Evolutionary conservation across 2,113 vertebrate genomes (phyloP).

Genomic region (Crotalus horridus): DNA sequence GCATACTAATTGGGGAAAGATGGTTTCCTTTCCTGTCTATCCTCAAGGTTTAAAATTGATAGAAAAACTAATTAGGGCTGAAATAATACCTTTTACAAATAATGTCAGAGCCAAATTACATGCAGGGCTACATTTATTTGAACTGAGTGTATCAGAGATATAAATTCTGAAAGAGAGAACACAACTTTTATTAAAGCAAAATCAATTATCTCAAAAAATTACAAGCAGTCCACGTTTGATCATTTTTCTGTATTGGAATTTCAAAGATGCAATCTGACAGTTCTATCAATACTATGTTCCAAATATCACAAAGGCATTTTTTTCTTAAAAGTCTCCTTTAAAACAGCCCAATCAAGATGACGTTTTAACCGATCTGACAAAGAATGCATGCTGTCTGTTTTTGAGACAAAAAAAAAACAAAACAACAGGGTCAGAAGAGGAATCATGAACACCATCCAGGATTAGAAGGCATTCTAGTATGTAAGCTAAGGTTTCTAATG

Average conservation of each 20-base stretch:
- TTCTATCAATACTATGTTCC: neutral
- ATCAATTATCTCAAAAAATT: neutral
- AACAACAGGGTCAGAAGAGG: neutral
- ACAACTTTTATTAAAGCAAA: neutral
- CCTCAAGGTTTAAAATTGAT: neutral
- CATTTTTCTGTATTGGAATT: neutral
- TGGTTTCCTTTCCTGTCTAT: too few species aligned
- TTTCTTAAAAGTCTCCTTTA: neutral
- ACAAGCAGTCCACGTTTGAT: neutral
- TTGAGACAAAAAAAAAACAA: neutral
- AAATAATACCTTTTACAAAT: neutral
- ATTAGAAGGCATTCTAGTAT: neutral
- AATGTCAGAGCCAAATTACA: neutral
- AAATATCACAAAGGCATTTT: neutral
- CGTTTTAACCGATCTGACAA: neutral
- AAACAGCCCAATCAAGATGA: neutral
- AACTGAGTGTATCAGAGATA: neutral
- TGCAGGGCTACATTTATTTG: neutral
- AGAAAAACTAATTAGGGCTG: neutral
- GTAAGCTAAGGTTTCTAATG: neutral
- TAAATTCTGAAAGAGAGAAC: neutral
- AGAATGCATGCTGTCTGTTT: slow-evolving; percentile 41
- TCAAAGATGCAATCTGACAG: neutral
- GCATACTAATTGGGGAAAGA: neutral
- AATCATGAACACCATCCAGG: neutral